Conservation (phyloP, 2,113 vertebrate genomes). For the Triplophysa tibetana region DNA sequence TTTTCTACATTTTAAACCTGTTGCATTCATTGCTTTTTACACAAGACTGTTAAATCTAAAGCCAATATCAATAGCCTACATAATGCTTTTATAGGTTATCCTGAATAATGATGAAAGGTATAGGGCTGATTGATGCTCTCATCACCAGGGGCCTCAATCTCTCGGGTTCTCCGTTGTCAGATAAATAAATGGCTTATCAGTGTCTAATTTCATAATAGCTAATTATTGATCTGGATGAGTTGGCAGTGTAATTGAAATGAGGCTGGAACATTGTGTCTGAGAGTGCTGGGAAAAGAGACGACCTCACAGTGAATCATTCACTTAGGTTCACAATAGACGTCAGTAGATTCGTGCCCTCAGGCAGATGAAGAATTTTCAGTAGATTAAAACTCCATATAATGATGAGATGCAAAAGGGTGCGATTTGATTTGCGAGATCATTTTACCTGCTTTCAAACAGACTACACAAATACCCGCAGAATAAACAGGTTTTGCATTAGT, state of each 20-base stretch:
- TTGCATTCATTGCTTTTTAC: too few relatives aligned
- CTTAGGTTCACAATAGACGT: conserved; percentile 28
- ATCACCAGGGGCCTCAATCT: conserved; percentile 5
- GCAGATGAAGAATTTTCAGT: conserved; percentile 19
- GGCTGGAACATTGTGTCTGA: conserved; percentile 43
- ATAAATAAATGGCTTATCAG: conserved; percentile 57
- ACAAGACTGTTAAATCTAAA: too few relatives aligned
- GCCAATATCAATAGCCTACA: too few relatives aligned
- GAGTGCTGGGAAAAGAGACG: conserved; percentile 25
- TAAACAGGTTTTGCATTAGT: background rate
- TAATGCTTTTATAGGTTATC: too few relatives aligned
- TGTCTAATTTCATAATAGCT: conserved; percentile 55
- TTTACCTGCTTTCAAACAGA: conserved; percentile 14
- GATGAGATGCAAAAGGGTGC: background rate
- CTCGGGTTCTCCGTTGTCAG: conserved; percentile 29
- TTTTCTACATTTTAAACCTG: too few relatives aligned
- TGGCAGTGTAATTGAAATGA: conserved; percentile 55
- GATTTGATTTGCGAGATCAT: background rate
- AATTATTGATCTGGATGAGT: conserved; percentile 55
- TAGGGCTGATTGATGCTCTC: background rate
- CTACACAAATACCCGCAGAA: background rate
- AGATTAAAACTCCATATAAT: conserved; percentile 36
- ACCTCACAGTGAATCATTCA: conserved; percentile 31
- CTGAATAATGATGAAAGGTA: background rate
- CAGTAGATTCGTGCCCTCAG: conserved; percentile 17